phyloP scores from a whole-genome alignment of 2,888 invertebrate species.

The Limenitis camilla region DNA sequence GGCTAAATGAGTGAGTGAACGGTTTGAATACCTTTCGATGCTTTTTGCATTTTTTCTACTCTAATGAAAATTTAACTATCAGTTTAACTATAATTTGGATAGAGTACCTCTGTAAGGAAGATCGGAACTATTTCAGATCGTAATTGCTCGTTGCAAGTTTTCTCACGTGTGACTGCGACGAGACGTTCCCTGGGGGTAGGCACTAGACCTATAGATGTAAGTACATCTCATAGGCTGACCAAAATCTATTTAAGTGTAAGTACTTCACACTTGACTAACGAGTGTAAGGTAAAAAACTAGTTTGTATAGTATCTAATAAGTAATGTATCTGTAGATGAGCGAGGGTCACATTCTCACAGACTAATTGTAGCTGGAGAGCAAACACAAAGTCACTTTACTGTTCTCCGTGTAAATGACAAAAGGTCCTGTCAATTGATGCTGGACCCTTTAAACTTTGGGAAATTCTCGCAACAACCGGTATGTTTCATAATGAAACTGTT shows the following conservation, averaged over 20 bases:
- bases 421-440: conserved; percentile 18
- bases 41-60: too few relatives aligned
- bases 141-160: too few relatives aligned
- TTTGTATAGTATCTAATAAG: not conserved
- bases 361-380: conserved; percentile 16
- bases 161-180: too few relatives aligned
- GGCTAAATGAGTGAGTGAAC: too few relatives aligned
- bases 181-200: too few relatives aligned
- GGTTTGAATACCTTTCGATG: too few relatives aligned
- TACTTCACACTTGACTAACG: too few relatives aligned
- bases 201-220: not conserved
- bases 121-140: too few relatives aligned
- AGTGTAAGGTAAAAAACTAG: too few relatives aligned
- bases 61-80: too few relatives aligned
- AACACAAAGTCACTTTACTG: conserved; percentile 10
- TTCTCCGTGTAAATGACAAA: conserved; percentile 18
- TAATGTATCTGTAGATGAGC: not conserved
- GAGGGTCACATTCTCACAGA: not conserved
- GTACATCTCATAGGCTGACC: not conserved
- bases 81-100: too few relatives aligned
- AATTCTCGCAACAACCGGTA: conserved; percentile 6
- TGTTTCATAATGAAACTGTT: not conserved
- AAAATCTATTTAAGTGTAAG: not conserved
- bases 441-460: conserved; percentile 15
- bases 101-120: too few relatives aligned